Evolutionary conservation across 2,797 vertebrate genomes (phyloP).

Genomic region (Limnodromus scolopaceus): DNA sequence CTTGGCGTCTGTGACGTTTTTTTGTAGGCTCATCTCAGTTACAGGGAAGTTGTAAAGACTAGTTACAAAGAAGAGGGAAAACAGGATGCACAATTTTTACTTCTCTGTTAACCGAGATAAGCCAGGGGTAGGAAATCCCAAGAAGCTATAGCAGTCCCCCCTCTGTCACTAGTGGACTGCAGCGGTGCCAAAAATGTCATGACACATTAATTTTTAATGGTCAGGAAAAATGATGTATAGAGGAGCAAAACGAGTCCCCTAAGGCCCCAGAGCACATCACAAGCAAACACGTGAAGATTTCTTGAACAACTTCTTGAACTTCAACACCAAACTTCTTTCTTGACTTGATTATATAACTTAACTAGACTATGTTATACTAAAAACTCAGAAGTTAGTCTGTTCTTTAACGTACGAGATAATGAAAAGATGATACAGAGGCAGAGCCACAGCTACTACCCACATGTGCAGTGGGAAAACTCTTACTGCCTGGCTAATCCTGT

Average conservation of each 20-base stretch:
- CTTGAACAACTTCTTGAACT: neutral
- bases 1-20: neutral
- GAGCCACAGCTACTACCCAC: neutral
- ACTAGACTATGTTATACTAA: neutral
- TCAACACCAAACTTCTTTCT: neutral
- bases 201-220: neutral
- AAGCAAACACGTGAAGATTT: neutral
- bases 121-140: neutral
- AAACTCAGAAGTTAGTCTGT: neutral
- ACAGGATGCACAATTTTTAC: neutral
- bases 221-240: neutral
- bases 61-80: neutral
- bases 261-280: neutral
- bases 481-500: neutral
- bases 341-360: neutral
- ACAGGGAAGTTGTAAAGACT: neutral
- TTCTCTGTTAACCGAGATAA: neutral
- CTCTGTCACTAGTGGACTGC: neutral
- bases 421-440: neutral
- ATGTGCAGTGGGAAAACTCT: neutral
- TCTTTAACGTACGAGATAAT: neutral
- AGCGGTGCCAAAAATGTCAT: neutral
- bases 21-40: neutral
- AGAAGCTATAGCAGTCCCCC: neutral
- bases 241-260: neutral